Percentiles rank a stretch among this genome's conserved stretches.
phyloP scores from a whole-genome alignment of 2,888 invertebrate genomes.

The Drosophila fulvimacula region DNA sequence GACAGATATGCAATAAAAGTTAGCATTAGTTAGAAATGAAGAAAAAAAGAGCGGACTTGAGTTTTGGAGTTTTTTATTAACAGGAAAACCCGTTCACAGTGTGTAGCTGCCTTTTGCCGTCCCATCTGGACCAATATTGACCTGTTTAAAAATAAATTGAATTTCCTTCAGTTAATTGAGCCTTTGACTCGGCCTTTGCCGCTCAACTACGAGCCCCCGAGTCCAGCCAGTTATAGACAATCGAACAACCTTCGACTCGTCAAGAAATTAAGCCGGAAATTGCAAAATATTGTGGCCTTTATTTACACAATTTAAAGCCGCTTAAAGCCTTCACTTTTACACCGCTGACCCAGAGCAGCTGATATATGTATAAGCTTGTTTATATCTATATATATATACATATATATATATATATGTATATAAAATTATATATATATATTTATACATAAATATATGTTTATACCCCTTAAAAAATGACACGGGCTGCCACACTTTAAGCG shows the following conservation, averaged over 20 bases:
- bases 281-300: neutral
- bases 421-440: too few species aligned
- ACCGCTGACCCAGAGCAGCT: neutral
- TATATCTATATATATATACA: neutral
- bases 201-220: neutral
- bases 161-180: slow-evolving; percentile 9
- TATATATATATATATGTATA: slow-evolving; percentile 13
- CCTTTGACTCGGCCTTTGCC: neutral
- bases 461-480: slow-evolving; percentile 5
- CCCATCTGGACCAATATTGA: neutral
- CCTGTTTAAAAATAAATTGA: neutral
- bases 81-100: too few species aligned
- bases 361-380: neutral
- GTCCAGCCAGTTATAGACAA: neutral
- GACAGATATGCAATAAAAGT: too few species aligned
- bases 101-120: neutral
- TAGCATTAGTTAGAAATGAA: too few species aligned
- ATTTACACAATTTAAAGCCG: neutral
- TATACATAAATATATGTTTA: neutral
- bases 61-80: too few species aligned
- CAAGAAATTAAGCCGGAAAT: slow-evolving; percentile 2
- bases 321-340: neutral
- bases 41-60: too few species aligned
- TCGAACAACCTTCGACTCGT: neutral
- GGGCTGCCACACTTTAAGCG: slow-evolving; percentile 1